phyloP scores from a whole-genome alignment of 2,888 invertebrate species.

The Caenorhabditis panamensis region DNA sequence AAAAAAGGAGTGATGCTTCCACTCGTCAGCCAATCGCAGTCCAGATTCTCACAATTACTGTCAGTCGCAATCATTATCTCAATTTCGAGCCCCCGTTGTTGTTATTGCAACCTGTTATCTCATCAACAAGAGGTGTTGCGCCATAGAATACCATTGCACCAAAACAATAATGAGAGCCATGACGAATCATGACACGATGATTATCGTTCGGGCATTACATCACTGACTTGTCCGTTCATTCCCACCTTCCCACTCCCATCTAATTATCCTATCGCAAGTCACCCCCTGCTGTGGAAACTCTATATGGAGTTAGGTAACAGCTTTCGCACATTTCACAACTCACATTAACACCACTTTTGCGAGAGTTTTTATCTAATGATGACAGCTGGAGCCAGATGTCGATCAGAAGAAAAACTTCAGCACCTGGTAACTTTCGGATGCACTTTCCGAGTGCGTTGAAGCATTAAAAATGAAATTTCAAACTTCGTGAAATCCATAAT shows the following conservation, averaged over 20 bases:
- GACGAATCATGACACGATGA: constrained; percentile 52
- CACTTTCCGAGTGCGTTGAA: neutral
- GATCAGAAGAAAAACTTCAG: neutral
- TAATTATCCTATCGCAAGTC: constrained; percentile 29
- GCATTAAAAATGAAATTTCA: too few relatives aligned
- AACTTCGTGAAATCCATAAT: too few relatives aligned
- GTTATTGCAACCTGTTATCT: constrained; percentile 54
- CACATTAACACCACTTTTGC: constrained; percentile 42
- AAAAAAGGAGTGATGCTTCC: neutral
- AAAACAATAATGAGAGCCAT: constrained; percentile 54
- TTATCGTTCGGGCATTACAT: constrained; percentile 38
- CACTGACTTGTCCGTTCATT: constrained; percentile 35
- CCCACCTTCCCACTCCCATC: constrained; percentile 27
- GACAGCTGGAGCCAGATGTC: constrained; percentile 32
- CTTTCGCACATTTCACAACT: constrained; percentile 25
- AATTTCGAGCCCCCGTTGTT: constrained; percentile 7
- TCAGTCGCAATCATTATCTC: constrained; percentile 12
- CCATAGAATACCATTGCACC: constrained; percentile 13
- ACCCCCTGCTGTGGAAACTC: constrained; percentile 47
- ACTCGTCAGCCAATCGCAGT: neutral
- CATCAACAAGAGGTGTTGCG: constrained; percentile 51
- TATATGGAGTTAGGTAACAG: constrained; percentile 21
- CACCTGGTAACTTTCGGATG: neutral
- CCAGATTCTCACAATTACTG: constrained; percentile 42
- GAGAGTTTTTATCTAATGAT: constrained; percentile 4